Conservation (phyloP, 2,888 invertebrate genomes). For the Endomychus coccineus region DNA sequence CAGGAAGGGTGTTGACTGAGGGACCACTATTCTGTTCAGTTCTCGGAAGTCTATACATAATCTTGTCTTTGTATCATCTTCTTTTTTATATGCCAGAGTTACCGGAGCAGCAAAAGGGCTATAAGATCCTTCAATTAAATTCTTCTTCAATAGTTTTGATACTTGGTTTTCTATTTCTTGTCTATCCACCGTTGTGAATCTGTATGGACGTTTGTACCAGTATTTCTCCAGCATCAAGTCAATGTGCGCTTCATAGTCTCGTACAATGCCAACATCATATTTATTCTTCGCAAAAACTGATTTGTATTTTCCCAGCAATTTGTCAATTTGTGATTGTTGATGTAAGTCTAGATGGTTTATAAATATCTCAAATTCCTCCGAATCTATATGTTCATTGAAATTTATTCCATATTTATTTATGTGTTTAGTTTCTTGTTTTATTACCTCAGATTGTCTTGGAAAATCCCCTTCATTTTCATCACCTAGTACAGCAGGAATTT, state of each 20-base stretch:
- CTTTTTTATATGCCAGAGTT: constrained; percentile 26
- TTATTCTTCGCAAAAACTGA: constrained; percentile 19
- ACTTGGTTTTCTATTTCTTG: constrained; percentile 19
- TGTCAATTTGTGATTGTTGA: too few relatives aligned
- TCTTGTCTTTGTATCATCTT: constrained; percentile 27
- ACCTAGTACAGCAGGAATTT: too few relatives aligned
- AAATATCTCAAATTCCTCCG: constrained; percentile 11
- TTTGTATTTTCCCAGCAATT: too few relatives aligned
- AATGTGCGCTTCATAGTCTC: constrained; percentile 18
- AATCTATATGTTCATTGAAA: constrained; percentile 17
- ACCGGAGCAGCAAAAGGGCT: constrained; percentile 25
- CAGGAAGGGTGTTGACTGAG: constrained; percentile 33
- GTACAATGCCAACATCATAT: constrained; percentile 18
- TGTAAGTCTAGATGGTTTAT: constrained; percentile 15
- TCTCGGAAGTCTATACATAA: constrained; percentile 6
- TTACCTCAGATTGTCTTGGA: too few relatives aligned
- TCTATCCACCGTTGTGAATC: constrained; percentile 20
- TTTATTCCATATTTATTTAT: constrained; percentile 10
- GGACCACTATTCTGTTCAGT: constrained; percentile 24
- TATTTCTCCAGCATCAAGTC: too few relatives aligned
- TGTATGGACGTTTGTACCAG: constrained; percentile 14
- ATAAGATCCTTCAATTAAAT: constrained; percentile 18
- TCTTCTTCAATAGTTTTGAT: constrained; percentile 20
- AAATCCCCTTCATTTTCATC: too few relatives aligned
- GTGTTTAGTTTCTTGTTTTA: too few relatives aligned